A percentile compares a stretch with the other conserved stretches of the same genome.
These are phyloP conservation scores for Ecdyonurus torrentis DNA, from an alignment of 2,888 invertebrate species.

Conservation along the genomic window DNA sequence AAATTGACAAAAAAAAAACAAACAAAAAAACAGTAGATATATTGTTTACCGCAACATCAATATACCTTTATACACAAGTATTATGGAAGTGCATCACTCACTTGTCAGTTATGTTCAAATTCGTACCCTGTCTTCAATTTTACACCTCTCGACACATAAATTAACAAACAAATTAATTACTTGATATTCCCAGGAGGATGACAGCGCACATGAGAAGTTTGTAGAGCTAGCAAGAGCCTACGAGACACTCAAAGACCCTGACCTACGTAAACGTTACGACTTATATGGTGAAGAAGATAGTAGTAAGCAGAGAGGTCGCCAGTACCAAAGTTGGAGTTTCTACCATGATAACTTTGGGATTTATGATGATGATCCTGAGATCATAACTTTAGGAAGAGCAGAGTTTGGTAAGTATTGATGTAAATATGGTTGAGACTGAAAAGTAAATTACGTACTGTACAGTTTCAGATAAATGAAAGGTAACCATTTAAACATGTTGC, in stretches of 20 bases:
- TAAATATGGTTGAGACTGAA: no score
- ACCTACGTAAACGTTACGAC: conserved; percentile 61
- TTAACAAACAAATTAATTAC: no score
- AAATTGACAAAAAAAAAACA: no score
- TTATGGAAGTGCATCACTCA: no score
- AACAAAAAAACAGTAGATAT: background rate
- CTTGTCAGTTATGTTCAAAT: background rate
- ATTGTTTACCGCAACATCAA: background rate
- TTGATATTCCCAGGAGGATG: conserved; percentile 42
- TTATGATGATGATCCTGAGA: conserved; percentile 69
- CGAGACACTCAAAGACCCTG: conserved; percentile 71
- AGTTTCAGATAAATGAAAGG: no score
- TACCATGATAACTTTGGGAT: conserved; percentile 68
- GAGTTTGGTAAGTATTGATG: conserved; percentile 51
- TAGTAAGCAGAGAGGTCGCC: conserved; percentile 34
- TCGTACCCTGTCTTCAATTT: background rate
- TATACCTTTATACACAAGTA: background rate
- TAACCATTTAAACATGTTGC: no score
- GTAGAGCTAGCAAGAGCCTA: conserved; percentile 67
- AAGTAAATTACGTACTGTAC: no score
- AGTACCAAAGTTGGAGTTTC: conserved; percentile 65
- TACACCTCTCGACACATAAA: no score
- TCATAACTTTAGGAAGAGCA: conserved; percentile 54
- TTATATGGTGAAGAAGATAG: conserved; percentile 54
- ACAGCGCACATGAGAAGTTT: conserved; percentile 56